These are phyloP conservation scores for Paragorgia papillata DNA, from an alignment of 92 coral and sea anemone genomes.

Conservation along the genomic window DNA sequence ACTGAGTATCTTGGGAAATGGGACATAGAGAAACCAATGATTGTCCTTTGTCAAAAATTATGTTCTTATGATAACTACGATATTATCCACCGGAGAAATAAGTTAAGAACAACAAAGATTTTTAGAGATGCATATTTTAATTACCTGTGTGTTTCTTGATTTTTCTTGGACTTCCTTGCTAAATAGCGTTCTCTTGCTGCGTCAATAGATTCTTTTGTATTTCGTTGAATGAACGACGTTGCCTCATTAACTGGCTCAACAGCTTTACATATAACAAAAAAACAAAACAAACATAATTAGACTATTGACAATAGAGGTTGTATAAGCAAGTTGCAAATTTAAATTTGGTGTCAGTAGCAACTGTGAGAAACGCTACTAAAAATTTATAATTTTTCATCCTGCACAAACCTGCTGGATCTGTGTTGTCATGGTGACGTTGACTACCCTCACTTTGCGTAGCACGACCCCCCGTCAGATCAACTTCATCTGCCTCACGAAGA, in stretches of 20 bases:
- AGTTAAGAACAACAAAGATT: not conserved
- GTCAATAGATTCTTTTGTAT: slow-evolving; percentile 64
- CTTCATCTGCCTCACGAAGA: slow-evolving; percentile 74
- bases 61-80: no score
- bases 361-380: no score
- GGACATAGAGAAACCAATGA: no score
- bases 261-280: not conserved
- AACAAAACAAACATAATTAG: not conserved
- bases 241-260: slow-evolving; percentile 39
- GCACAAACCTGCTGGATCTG: not conserved
- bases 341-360: no score
- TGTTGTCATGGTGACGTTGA: not conserved
- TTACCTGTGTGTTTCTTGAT: not conserved
- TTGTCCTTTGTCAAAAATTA: no score
- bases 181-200: slow-evolving; percentile 86
- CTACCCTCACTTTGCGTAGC: slow-evolving; percentile 36
- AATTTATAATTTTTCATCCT: no score
- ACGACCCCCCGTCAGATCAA: slow-evolving; percentile 72
- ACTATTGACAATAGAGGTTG: not conserved
- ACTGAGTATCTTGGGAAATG: no score
- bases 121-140: not conserved
- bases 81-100: no score
- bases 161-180: slow-evolving; percentile 59
- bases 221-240: slow-evolving; percentile 59
- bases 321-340: no score